Conservation (phyloP, 2,888 invertebrate genomes). For the Caenorhabditis auriculariae region DNA sequence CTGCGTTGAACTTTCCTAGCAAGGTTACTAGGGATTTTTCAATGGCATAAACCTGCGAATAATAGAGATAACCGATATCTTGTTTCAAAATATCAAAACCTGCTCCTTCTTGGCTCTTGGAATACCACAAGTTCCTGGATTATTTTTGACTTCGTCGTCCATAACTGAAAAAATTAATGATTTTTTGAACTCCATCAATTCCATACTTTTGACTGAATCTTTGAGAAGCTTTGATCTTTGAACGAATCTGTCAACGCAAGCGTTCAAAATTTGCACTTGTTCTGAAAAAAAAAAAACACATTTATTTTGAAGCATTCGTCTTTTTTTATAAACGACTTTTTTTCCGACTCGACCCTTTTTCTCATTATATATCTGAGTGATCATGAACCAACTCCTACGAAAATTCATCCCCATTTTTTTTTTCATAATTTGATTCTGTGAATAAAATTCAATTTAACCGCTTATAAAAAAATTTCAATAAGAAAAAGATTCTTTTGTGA, state of each 20-base stretch:
- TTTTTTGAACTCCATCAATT: neutral
- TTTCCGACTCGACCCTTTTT: too few species aligned
- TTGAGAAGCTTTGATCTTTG: slow-evolving; percentile 12
- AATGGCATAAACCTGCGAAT: slow-evolving; percentile 11
- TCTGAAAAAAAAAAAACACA: slow-evolving; percentile 6
- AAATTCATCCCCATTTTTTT: too few species aligned
- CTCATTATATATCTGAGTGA: too few species aligned
- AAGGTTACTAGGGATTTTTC: slow-evolving; percentile 20
- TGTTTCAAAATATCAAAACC: neutral
- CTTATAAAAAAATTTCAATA: too few species aligned
- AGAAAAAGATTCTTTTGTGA: too few species aligned
- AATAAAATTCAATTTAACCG: too few species aligned
- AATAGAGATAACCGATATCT: neutral
- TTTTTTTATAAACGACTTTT: too few species aligned
- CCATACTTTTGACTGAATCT: slow-evolving; percentile 15
- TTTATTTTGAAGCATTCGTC: too few species aligned
- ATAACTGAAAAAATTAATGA: slow-evolving; percentile 15
- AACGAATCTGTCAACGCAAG: slow-evolving; percentile 13
- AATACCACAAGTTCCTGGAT: slow-evolving; percentile 16
- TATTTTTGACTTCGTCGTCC: slow-evolving; percentile 11
- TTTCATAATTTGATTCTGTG: too few species aligned
- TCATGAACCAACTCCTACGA: too few species aligned
- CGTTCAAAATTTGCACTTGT: slow-evolving; percentile 13
- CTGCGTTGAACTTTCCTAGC: slow-evolving; percentile 29
- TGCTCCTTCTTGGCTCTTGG: slow-evolving; percentile 18